Evolutionary conservation across 2,888 invertebrate species (phyloP), one percentile per base, ranked within the genome.

Genomic region (Choristoneura rosaceana): DNA sequence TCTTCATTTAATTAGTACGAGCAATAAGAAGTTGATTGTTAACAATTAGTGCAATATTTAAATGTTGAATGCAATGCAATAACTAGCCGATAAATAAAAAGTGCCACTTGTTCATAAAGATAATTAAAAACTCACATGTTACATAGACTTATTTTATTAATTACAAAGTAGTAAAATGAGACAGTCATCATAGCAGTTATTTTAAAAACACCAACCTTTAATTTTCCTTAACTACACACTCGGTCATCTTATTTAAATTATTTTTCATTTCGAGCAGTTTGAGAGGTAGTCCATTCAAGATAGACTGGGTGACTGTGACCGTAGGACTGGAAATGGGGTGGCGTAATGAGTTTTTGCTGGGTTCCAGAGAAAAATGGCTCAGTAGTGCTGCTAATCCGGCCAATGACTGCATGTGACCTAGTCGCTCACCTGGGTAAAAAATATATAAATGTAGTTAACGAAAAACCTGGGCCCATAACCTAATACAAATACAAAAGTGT

Each of bases 321-420:
- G 64, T 25, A 4, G 80, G 78, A 12, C 68, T 64, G 3, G 45
- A 17, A 34, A 14, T 33, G 3, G 68, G 70, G 12, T 45, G 7
- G 10, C 73, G 47, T 12, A 55, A 5, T n/a, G 74, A 60, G 25
- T 25, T 60, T 0, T 70, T 15, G 4, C 74, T 65, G 47, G 78
- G 78, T 10, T 61, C 67, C 10, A 77, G 71, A 3, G 74, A 58
- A 15, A 75, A 78, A 58, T 62, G 65, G 41, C 75, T 74, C n/a
- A 78, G 71, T 3, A 78, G 70, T 25, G 76, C 76, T 4, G 76
- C 78, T 12, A 75, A 38, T 1, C 78, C 78, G 1, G 77, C 76
- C 12, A 78, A 60, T 0, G 78, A 74, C 66, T 78, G 78, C 78
- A 77, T 78, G 10, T 73, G 59, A 0, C 78, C 78, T 2, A 78